Evolutionary conservation across 2,888 invertebrate species (phyloP).

Genomic region (Epsilonema sp.): DNA sequence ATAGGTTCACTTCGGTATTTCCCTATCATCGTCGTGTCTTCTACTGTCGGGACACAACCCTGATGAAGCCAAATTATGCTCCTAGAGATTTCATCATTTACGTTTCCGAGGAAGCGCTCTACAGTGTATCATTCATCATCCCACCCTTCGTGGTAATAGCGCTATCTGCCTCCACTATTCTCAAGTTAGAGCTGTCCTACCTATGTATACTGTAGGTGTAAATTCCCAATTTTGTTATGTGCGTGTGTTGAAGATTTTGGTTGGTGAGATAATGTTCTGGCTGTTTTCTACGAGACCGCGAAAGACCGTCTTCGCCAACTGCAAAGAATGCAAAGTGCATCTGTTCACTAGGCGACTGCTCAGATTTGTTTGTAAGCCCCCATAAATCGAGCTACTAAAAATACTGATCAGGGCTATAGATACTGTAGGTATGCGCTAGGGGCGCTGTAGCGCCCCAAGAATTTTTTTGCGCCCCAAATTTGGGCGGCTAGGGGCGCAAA

Average conservation of each 20-base stretch:
- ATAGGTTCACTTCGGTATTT: conserved; percentile 26
- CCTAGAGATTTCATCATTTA: conserved; percentile 28
- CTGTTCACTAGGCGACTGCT: conserved; percentile 31
- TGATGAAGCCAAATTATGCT: conserved; percentile 26
- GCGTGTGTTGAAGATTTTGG: conserved; percentile 30
- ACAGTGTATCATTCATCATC: conserved; percentile 23
- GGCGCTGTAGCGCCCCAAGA: too few species aligned
- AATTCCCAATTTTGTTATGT: too few species aligned
- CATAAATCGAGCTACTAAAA: too few species aligned
- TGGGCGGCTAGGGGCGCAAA: too few species aligned
- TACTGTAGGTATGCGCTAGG: too few species aligned
- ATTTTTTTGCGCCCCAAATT: too few species aligned
- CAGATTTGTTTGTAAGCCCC: conserved; percentile 32
- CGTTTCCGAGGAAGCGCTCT: conserved; percentile 24
- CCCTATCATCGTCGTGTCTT: conserved; percentile 27
- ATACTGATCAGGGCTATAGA: too few species aligned
- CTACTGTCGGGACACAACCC: conserved; percentile 23
- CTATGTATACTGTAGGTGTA: too few species aligned
- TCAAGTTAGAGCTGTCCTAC: too few species aligned
- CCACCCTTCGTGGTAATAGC: conserved; percentile 24
- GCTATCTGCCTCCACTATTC: too few species aligned
- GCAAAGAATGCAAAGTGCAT: conserved; percentile 30
- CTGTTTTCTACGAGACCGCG: conserved; percentile 31
- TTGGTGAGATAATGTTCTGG: conserved; percentile 34
- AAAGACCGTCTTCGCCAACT: conserved; percentile 31